These are phyloP conservation scores for Drosophila borealis DNA, from an alignment of 2,888 invertebrate species.

Conservation along the genomic window DNA sequence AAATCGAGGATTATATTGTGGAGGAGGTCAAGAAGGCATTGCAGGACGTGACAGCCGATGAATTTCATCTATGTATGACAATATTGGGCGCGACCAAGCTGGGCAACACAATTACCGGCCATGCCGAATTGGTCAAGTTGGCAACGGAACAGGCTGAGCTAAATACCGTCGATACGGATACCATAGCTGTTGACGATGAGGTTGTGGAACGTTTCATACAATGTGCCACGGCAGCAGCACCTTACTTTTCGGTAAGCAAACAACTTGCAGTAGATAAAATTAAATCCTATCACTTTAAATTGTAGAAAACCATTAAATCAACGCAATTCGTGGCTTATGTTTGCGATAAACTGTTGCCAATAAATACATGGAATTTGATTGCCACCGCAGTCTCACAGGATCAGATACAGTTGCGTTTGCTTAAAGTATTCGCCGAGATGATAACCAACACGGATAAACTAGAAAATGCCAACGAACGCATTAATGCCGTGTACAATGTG, in stretches of 20 bases:
- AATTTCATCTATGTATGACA: constrained; percentile 95
- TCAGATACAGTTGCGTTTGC: constrained; percentile 90
- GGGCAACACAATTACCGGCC: constrained; percentile 92
- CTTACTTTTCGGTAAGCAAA: constrained; percentile 91
- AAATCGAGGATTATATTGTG: constrained; percentile 93
- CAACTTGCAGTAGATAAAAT: neutral
- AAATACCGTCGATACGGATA: constrained; percentile 87
- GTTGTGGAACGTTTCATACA: constrained; percentile 92
- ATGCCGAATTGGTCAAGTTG: constrained; percentile 94
- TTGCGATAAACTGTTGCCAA: constrained; percentile 93
- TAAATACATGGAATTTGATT: constrained; percentile 88
- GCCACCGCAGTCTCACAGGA: constrained; percentile 87
- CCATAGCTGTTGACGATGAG: constrained; percentile 87
- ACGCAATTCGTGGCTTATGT: constrained; percentile 93
- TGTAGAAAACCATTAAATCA: constrained; percentile 93
- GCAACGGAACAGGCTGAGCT: constrained; percentile 95
- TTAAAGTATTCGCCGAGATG: constrained; percentile 95
- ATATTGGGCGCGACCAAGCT: constrained; percentile 92
- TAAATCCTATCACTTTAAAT: constrained; percentile 48
- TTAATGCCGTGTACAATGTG: constrained; percentile 91
- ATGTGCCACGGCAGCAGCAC: constrained; percentile 93
- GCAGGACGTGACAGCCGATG: constrained; percentile 96
- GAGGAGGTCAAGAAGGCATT: constrained; percentile 93
- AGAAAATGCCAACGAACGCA: constrained; percentile 90
- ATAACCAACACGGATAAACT: constrained; percentile 91